Base-by-base conservation (phyloP, 2,113 vertebrate species). In the Phasianus colchicus region DNA sequence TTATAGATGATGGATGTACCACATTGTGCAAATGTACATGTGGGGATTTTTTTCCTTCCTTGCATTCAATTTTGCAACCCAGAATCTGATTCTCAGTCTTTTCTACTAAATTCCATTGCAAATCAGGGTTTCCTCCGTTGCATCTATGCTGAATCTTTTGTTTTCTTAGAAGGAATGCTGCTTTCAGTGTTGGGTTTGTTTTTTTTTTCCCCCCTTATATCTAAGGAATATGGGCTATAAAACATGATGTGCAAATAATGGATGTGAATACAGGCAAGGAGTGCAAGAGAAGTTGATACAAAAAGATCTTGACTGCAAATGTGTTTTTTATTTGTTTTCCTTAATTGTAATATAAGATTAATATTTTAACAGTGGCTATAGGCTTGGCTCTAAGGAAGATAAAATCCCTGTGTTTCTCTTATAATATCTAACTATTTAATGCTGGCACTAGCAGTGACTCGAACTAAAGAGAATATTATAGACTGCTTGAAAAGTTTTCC, bases 171-270 rank as follows among this genome's bases (percentile, higher is more conserved):
- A 75, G 8, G 10, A 63, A 17, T 40, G 3, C 3, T 48, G 1
- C 34, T 5, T 77, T 65, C 4, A 24, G 15, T 6, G 3, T 48
- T 47, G 9, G 1, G 0, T 2, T 21, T 25, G 34, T 38, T 43
- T 34, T 24, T 38, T 38, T 9, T 3, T 20, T 32, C 4, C 7
- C 13, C 13, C 13, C 10, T 60, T n/a, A 34, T 27, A 9, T 1
- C 1, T 48, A 27, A 43, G 27, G 52, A 92, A 10, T 50, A 22
- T 5, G n/a, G 18, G 7, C 17, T 83, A 30, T 36, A 32, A 21
- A 42, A 17, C 45, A 12, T 73, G 1, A 0, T 11, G 8, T 13
- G 5, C 6, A 42, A 16, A 43, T 50, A 11, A 36, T 22, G 25
- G 67, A 18, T 69, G 18, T 50, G 29, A n/a, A 8, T 71, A 42